phyloP scores from a whole-genome alignment of 2,888 invertebrate genomes.

The Artemia sinica region DNA sequence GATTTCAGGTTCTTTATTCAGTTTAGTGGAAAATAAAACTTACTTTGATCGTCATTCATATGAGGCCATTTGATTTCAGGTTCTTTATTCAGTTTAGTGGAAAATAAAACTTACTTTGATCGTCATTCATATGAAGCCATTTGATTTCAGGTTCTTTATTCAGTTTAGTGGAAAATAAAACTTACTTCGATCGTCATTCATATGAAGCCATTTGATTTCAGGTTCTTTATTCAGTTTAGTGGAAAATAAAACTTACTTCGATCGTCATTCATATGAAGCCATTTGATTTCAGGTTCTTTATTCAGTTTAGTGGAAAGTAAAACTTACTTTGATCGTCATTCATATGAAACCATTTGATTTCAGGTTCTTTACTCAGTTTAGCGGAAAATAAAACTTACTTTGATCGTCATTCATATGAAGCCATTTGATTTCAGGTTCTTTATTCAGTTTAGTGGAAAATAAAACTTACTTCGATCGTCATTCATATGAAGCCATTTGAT shows the following conservation, averaged over 20 bases:
- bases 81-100: conserved; percentile 36
- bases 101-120: conserved; percentile 26
- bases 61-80: conserved; percentile 31
- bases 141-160: conserved; percentile 30
- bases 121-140: conserved; percentile 30
- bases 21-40: conserved; percentile 34
- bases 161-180: conserved; percentile 34
- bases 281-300: conserved; percentile 28
- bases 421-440: conserved; percentile 30
- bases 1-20: conserved; percentile 30
- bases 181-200: conserved; percentile 27
- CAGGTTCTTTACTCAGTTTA: conserved; percentile 32
- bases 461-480: conserved; percentile 26
- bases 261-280: conserved; percentile 29
- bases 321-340: conserved; percentile 27
- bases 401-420: conserved; percentile 28
- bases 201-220: conserved; percentile 31
- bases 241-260: conserved; percentile 25
- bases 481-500: conserved; percentile 30
- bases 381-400: conserved; percentile 32
- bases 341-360: conserved; percentile 30
- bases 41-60: conserved; percentile 26
- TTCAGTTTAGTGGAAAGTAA: conserved; percentile 35
- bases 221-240: conserved; percentile 28
- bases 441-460: conserved; percentile 36